phyloP scores from a whole-genome alignment of 2,113 vertebrate species.

The Pterocles orientalis region DNA sequence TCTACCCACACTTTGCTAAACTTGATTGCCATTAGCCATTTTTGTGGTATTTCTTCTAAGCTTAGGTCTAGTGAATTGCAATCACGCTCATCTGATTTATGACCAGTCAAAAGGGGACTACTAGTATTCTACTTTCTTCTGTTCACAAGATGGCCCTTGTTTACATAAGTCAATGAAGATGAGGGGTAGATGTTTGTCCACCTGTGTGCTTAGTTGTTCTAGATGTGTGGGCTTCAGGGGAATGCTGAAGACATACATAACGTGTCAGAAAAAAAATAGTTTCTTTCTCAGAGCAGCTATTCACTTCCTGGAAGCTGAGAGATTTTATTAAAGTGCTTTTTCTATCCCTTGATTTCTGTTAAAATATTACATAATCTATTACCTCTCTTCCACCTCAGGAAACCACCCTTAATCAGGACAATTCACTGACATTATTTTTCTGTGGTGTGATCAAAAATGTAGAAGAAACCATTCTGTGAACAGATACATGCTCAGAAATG shows the following conservation, averaged over 20 bases:
- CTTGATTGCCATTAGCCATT: not conserved
- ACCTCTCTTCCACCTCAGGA: not conserved
- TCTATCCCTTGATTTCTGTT: not conserved
- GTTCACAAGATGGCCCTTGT: not conserved
- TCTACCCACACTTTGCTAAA: not conserved
- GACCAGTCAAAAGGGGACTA: accelerated
- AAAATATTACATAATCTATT: not conserved
- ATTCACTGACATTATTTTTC: not conserved
- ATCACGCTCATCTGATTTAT: not conserved
- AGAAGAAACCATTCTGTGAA: not conserved
- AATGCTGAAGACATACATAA: not conserved
- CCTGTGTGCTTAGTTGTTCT: not conserved
- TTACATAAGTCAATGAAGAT: not conserved
- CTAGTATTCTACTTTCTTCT: not conserved
- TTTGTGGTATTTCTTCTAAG: not conserved
- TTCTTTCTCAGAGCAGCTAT: not conserved
- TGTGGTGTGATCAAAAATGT: not conserved
- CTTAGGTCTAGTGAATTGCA: not conserved
- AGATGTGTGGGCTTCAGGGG: not conserved
- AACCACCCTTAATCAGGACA: not conserved
- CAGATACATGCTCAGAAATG: not conserved
- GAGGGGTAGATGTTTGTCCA: not conserved
- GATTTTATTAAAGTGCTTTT: not conserved
- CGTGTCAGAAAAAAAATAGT: not conserved
- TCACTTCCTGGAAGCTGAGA: not conserved